These are phyloP conservation scores for Hecatera dysodea DNA, from an alignment of 2,888 invertebrate species.

Conservation along the genomic window DNA sequence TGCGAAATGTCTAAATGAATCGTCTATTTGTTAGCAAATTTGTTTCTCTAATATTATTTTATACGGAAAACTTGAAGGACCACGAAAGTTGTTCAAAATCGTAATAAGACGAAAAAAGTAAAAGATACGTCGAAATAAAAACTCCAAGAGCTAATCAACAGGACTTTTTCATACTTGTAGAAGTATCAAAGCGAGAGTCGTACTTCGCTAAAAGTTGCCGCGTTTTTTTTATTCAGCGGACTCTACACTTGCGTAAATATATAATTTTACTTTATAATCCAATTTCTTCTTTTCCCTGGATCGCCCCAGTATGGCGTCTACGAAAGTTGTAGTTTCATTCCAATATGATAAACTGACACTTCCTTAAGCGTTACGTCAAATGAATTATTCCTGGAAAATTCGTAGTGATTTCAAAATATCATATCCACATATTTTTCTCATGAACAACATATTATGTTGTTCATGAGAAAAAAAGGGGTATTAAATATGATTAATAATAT, in stretches of 20 bases:
- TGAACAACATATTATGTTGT: too few relatives aligned
- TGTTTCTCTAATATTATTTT: constrained; percentile 67
- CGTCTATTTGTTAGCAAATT: constrained; percentile 70
- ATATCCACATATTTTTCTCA: constrained; percentile 3
- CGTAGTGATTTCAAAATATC: constrained; percentile 22
- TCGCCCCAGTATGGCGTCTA: constrained; percentile 10
- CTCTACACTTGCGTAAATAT: constrained; percentile 71
- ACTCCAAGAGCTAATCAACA: constrained; percentile 84
- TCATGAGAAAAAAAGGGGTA: constrained; percentile 15
- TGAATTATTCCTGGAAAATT: constrained; percentile 16
- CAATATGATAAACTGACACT: constrained; percentile 12
- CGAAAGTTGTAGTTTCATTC: constrained; percentile 40
- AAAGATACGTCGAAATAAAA: constrained; percentile 80
- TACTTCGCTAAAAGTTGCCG: constrained; percentile 80
- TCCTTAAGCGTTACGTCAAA: neutral
- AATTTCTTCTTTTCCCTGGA: constrained; percentile 65
- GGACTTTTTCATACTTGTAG: constrained; percentile 82
- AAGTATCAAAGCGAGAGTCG: constrained; percentile 83
- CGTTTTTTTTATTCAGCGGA: constrained; percentile 74
- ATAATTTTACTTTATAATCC: constrained; percentile 72
- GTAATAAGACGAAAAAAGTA: constrained; percentile 76
- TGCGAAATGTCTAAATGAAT: constrained; percentile 59
- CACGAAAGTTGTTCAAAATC: constrained; percentile 74
- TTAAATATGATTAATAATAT: constrained; percentile 42
- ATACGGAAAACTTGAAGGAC: constrained; percentile 72